Evolutionary conservation across 2,113 vertebrate species (phyloP), one percentile per base, ranked within the genome.

Genomic region (Cheilinus undulatus): DNA sequence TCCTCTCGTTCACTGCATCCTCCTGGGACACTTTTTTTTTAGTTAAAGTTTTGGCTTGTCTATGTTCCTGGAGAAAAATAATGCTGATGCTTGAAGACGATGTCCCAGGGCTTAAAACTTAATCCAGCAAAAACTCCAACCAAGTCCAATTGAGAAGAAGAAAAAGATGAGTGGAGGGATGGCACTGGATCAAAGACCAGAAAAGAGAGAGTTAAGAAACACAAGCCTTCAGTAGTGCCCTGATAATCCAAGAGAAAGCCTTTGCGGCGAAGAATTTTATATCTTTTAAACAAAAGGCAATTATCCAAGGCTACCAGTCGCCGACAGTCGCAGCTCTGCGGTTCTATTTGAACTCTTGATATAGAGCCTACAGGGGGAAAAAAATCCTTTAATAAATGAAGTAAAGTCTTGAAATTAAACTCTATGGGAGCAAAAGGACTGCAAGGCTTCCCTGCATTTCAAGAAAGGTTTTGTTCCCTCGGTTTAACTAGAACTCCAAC

Each of bases 241-340:
- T 40, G 23, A 75, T 86, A 87, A 91, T 90, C 80, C 88, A 61
- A 49, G 24, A 43, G 53, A 60, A 73, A 70, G 63, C 38, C 77
- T 76, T 71, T 45, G 40, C 5, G 11, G 48, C 27, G 43, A 36
- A 57, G 43, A 59, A 60, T 71, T 63, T 73, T 48, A 82, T 26
- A 14, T 42, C 69, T 57, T 45, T 73, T 74, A 76, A 58, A 72
- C 27, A 65, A 68, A 54, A 74, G 43, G 54, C 42, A 73, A 77
- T 73, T 68, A 72, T 50, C 67, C 68, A 65, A 40, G 45, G 13
- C 45, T 7, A n/a, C 26, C 8, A 40, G 48, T 48, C 63, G 28
- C 43, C 32, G 15, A 64, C 59, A 38, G 48, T 40, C 26, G 30
- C 17, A n/a, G 50, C 38, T 53, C 48, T 3, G 11, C 59, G 26